Conservation (phyloP, 2,797 vertebrate genomes). For the Macropodus opercularis region DNA sequence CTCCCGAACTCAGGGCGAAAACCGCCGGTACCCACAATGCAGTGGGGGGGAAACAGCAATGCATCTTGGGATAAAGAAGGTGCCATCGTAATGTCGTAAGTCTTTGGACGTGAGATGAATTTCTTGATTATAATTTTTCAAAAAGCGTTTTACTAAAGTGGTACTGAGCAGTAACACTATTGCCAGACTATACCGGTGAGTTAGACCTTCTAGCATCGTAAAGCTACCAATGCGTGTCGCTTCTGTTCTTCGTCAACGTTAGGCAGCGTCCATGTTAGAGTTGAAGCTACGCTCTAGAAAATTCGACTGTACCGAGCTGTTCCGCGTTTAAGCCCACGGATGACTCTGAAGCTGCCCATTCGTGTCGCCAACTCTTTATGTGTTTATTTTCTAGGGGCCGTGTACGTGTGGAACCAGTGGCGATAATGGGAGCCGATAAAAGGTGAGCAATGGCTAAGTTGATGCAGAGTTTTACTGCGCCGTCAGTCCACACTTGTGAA, state of each 20-base stretch:
- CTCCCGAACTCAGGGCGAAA: not conserved
- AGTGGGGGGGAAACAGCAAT: constrained; percentile 1
- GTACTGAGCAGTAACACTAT: not conserved
- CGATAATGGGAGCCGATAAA: constrained; percentile 84
- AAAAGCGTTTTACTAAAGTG: not conserved
- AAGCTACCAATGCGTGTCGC: fast-evolving
- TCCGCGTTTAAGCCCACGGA: fast-evolving
- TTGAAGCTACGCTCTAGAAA: not conserved
- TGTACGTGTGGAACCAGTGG: constrained; percentile 5
- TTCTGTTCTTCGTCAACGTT: not conserved
- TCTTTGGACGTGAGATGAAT: constrained; percentile 48
- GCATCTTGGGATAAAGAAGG: constrained; percentile 85
- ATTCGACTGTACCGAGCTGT: fast-evolving
- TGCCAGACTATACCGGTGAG: constrained; percentile 50
- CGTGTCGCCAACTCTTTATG: fast-evolving
- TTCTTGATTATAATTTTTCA: constrained; percentile 6
- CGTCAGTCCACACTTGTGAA: not conserved
- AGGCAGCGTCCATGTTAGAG: constrained; percentile 31
- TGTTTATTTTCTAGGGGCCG: constrained; percentile 16
- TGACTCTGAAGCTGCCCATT: no score
- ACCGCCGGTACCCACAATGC: not conserved
- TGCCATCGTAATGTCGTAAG: constrained; percentile 28
- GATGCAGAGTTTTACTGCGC: no score
- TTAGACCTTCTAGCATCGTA: not conserved
- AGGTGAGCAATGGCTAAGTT: constrained; percentile 70